A percentile compares a stretch with the other conserved stretches of the same genome.
Evolutionary conservation across 2,113 vertebrate genomes (phyloP).

Genomic region (Campylomormyrus numenius): DNA sequence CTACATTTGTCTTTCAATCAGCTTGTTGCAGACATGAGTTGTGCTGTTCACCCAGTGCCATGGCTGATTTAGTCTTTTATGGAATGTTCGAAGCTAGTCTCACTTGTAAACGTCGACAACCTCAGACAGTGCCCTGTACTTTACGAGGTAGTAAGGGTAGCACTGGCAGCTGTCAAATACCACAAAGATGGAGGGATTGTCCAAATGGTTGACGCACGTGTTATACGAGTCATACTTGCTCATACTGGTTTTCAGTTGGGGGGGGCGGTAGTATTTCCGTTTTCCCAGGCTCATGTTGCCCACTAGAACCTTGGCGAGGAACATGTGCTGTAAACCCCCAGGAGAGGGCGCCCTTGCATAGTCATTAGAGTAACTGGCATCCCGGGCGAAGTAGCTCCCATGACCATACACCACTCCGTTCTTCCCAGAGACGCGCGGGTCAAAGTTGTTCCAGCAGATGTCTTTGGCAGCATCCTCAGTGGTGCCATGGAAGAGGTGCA

Average conservation of each 20-base stretch:
- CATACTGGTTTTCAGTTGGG: neutral
- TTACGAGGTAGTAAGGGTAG: constrained; percentile 51
- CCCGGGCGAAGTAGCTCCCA: constrained; percentile 45
- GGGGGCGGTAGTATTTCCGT: constrained; percentile 31
- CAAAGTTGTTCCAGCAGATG: constrained; percentile 53
- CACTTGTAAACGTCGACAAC: constrained; percentile 18
- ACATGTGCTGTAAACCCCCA: constrained; percentile 28
- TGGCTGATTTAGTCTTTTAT: neutral
- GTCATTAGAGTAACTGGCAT: constrained; percentile 22
- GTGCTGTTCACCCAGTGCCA: neutral
- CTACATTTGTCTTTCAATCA: neutral
- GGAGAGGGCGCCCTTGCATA: neutral
- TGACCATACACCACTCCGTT: constrained; percentile 34
- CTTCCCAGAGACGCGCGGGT: constrained; percentile 43
- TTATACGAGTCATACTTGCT: constrained; percentile 29
- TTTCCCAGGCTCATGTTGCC: constrained; percentile 28
- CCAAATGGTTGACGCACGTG: constrained; percentile 33
- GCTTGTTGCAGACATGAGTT: neutral
- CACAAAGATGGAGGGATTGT: constrained; percentile 35
- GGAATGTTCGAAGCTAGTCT: neutral
- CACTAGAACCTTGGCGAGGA: constrained; percentile 53
- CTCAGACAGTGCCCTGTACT: constrained; percentile 31
- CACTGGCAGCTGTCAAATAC: constrained; percentile 48
- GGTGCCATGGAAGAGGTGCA: constrained; percentile 52
- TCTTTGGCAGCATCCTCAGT: constrained; percentile 4